Base-by-base conservation (phyloP, 1,140 invertebrate species). In the Linepithema humile region DNA sequence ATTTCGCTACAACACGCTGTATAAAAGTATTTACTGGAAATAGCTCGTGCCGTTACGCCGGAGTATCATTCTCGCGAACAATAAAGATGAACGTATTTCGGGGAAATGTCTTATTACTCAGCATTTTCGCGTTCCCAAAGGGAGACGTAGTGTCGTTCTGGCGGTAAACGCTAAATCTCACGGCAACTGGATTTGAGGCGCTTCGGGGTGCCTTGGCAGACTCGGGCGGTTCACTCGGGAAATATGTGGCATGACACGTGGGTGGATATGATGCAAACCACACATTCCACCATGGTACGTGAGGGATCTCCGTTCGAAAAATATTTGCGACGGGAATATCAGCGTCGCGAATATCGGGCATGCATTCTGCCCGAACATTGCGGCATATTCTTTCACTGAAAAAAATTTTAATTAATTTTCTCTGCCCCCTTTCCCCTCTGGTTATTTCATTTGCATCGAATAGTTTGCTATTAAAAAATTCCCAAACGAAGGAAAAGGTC, bases 51-150 rank as follows among this genome's bases (percentile, higher is more conserved):
- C 4, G 12, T 45, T 32, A 12, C 72, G 26, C 0, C 3, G n/a
- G 59, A 7, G 10, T 20, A 50, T 53, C 20, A 7, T 73, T 60
- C 10, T 9, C 9, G n/a, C 29, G 29, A 59, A 43, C 17, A 59
- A 45, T 74, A 20, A 75, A 48, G 40, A 45, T 12, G 26, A 45
- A 43, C 23, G 55, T 59, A 29, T 60, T 60, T 15, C 17, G 17
- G n/a, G 3, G n/a, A 17, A 45, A 45, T n/a, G 40, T 59, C 23
- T 74, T 74, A 74, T 74, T 74, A 60, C 40, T 75, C 55, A 60
- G 55, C 26, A 15, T 60, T 75, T 75, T 75, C 26, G 55, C 32
- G 38, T 6, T 60, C 38, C 38, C 26, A n/a, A 9, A 59, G 23
- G 35, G 70, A 40, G 5, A 55, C 35, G 53, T 4, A n/a, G n/a